Conservation (phyloP, 2,888 invertebrate species). For the Sympetrum striolatum region DNA sequence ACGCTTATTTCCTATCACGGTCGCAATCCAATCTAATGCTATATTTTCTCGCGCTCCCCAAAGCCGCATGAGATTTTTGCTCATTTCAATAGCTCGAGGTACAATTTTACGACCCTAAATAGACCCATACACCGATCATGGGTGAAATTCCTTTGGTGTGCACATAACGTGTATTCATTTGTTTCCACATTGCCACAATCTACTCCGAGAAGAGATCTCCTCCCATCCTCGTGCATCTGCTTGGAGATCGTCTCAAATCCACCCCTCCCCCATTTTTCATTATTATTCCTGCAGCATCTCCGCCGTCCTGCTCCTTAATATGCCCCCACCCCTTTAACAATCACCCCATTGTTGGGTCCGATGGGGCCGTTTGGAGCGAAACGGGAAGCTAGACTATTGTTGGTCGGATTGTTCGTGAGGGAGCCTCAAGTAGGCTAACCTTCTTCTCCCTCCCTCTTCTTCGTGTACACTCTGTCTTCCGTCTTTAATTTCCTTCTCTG, state of each 20-base stretch:
- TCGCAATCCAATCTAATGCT: not conserved
- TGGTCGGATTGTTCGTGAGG: conserved; percentile 31
- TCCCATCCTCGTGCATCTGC: not conserved
- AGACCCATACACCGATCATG: not conserved
- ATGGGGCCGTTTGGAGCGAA: conserved; percentile 29
- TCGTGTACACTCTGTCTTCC: not conserved
- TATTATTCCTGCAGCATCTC: conserved; percentile 34
- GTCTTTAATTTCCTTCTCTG: not conserved
- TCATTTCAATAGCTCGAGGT: not conserved
- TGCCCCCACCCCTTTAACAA: conserved; percentile 29
- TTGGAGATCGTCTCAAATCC: not conserved
- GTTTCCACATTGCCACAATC: no score
- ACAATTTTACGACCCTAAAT: not conserved
- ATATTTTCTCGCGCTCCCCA: not conserved
- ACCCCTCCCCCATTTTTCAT: not conserved
- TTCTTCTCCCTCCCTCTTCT: not conserved
- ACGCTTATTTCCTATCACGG: not conserved
- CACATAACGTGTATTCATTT: not conserved
- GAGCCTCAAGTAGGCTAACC: conserved; percentile 37
- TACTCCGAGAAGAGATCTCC: not conserved
- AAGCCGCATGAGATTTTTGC: not conserved
- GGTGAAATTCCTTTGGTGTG: not conserved
- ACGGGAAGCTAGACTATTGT: conserved; percentile 41
- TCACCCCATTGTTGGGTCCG: conserved; percentile 38
- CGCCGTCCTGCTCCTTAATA: conserved; percentile 14